Base-by-base conservation (phyloP, 2,888 invertebrate species). In the Lamproptera curius region DNA sequence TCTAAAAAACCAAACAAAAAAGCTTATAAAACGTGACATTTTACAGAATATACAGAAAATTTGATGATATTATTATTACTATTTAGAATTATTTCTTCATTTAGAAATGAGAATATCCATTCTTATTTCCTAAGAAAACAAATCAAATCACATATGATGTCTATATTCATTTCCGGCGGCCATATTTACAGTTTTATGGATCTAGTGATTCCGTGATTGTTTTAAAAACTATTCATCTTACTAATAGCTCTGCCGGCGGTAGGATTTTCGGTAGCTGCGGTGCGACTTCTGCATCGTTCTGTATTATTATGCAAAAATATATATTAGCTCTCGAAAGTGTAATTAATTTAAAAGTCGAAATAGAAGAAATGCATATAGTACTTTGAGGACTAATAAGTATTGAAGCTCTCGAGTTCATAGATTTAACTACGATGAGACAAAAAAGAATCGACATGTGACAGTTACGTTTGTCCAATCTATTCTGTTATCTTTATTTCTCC, bases 151-250 rank as follows among this genome's bases (percentile, higher is more conserved):
- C 0, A 3, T n/a, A 43, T 43, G 43, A 36, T 26, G 15, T 36
- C 23, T 36, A 26, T 36, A 36, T 36, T 26, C 35, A 16, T 17
- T 43, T 43, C 36, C 20, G 36, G 36, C 11, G 36, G 26, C 28
- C 20, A 36, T 52, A 57, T 72, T 63, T 73, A 55, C 70, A 73
- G 59, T 11, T 43, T 16, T 36, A 59, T 70, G 61, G 43, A 51
- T 62, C 61, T 67, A 67, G 51, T 61, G 59, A 58, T 51, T 50
- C 50, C 58, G 52, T 61, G 56, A 49, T 51, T 57, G 3, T 59
- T 52, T 39, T 43, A 17, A 48, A 44, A 37, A 42, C 17, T 42
- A n/a, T n/a, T 42, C 28, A 28, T 50, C 52, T 52, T 52, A 52
- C 52, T 23, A 40, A 36, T 16, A 14, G 16, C 8, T 35, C 11